Conservation (phyloP, 2,888 invertebrate genomes). For the Watsonalla cultraria region DNA sequence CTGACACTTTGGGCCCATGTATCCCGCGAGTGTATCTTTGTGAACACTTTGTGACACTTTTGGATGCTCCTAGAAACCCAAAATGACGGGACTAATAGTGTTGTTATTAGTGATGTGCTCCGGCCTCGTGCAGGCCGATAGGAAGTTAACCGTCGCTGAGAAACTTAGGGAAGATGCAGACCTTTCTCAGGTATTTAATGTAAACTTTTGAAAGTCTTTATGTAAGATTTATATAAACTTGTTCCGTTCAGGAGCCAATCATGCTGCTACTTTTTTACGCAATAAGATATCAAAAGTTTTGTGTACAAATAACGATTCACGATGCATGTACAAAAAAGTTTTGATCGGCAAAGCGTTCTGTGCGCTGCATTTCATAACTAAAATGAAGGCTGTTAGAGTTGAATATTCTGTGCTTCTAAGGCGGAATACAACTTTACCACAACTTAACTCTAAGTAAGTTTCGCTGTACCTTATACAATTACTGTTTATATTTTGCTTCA, state of each 20-base stretch:
- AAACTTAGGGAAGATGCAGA: constrained; percentile 82
- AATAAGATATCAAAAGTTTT: too few relatives aligned
- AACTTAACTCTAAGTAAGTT: background rate
- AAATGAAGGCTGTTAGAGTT: background rate
- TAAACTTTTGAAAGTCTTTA: constrained; percentile 35
- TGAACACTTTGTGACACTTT: constrained; percentile 42
- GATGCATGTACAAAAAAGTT: background rate
- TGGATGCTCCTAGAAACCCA: constrained; percentile 42
- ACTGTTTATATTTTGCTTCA: background rate
- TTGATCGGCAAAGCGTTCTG: background rate
- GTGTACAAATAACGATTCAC: too few relatives aligned
- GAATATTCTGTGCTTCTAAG: background rate
- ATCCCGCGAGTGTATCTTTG: constrained; percentile 55
- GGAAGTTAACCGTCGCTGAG: constrained; percentile 78
- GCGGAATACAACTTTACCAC: background rate
- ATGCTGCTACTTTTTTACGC: too few relatives aligned
- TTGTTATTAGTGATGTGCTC: constrained; percentile 62
- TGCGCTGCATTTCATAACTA: background rate
- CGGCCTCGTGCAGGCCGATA: constrained; percentile 48
- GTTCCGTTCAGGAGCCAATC: too few relatives aligned
- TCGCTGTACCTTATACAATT: background rate
- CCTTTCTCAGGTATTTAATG: constrained; percentile 80
- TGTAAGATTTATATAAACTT: background rate
- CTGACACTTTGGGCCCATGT: constrained; percentile 33
- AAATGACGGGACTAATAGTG: constrained; percentile 58